Percentiles rank a stretch among this genome's conserved stretches.
phyloP scores from a whole-genome alignment of 1,140 invertebrate species.

The Drosophila triauraria region DNA sequence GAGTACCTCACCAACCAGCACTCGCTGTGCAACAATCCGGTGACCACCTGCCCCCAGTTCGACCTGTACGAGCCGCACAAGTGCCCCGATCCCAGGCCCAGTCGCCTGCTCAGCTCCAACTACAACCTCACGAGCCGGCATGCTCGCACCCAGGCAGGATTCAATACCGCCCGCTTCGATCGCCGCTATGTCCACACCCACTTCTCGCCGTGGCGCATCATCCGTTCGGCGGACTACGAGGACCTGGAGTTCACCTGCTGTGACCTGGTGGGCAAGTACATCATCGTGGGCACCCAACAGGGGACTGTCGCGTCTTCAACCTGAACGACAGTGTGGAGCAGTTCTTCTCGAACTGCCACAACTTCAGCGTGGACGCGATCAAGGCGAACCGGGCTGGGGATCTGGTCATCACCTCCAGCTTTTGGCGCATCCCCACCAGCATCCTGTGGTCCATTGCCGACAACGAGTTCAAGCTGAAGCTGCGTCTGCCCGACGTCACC shows the following conservation, averaged over 20 bases:
- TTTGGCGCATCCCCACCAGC: slow-evolving; percentile 93
- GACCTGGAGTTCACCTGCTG: slow-evolving; percentile 93
- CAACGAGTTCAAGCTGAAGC: slow-evolving; percentile 90
- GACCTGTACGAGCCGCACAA: slow-evolving; percentile 96
- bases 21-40: slow-evolving; percentile 96
- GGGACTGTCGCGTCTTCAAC: slow-evolving; percentile 96
- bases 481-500: slow-evolving; percentile 92
- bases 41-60: slow-evolving; percentile 96
- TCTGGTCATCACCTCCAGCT: slow-evolving; percentile 93
- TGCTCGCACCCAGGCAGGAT: slow-evolving; percentile 87
- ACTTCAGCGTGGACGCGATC: slow-evolving; percentile 93
- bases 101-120: slow-evolving; percentile 88
- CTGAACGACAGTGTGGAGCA: slow-evolving; percentile 92
- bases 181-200: slow-evolving; percentile 94
- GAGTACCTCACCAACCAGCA: slow-evolving; percentile 98
- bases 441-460: slow-evolving; percentile 93
- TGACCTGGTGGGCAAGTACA: slow-evolving; percentile 88
- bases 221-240: slow-evolving; percentile 90
- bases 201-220: slow-evolving; percentile 94
- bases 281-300: slow-evolving; percentile 94
- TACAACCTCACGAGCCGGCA: slow-evolving; percentile 90
- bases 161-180: slow-evolving; percentile 88
- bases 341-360: slow-evolving; percentile 92
- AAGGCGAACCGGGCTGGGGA: slow-evolving; percentile 89
- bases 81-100: slow-evolving; percentile 94